Conservation (phyloP, 1,140 invertebrate species). For the Matsumurasca onukii region DNA sequence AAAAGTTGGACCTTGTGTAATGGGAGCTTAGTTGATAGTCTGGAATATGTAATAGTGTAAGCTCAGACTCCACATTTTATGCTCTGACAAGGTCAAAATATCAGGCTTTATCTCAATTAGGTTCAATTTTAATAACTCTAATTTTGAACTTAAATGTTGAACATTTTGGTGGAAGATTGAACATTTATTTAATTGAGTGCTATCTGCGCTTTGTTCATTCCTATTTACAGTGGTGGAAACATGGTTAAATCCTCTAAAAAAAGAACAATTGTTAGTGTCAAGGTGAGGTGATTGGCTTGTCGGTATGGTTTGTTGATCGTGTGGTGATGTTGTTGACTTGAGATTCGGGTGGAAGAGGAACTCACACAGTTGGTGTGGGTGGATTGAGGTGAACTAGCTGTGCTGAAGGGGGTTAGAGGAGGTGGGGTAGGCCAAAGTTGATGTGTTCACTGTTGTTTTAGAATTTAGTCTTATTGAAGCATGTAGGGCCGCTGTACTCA, state of each 20-base stretch:
- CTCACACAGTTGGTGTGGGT: no score
- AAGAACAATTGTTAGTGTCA: neutral
- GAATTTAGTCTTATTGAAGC: neutral
- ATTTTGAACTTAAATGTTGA: conserved; percentile 12
- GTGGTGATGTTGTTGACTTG: no score
- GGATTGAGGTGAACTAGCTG: no score
- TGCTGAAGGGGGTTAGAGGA: no score
- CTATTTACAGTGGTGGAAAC: neutral
- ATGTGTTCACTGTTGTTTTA: no score
- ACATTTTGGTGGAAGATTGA: conserved; percentile 24
- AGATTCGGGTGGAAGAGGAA: no score
- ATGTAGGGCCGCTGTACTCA: neutral
- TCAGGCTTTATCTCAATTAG: conserved; percentile 4
- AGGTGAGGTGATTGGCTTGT: no score
- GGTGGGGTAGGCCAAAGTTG: no score
- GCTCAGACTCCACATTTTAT: conserved; percentile 13
- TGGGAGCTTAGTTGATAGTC: conserved; percentile 7
- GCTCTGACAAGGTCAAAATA: conserved; percentile 9
- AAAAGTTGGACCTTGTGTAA: neutral
- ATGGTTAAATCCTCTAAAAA: neutral
- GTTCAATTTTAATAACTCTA: conserved; percentile 15
- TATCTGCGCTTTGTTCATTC: neutral
- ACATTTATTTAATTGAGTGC: neutral
- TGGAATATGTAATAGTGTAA: conserved; percentile 9
- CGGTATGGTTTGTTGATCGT: no score